phyloP scores from a whole-genome alignment of 2,888 invertebrate species.

The Tholera decimalis region DNA sequence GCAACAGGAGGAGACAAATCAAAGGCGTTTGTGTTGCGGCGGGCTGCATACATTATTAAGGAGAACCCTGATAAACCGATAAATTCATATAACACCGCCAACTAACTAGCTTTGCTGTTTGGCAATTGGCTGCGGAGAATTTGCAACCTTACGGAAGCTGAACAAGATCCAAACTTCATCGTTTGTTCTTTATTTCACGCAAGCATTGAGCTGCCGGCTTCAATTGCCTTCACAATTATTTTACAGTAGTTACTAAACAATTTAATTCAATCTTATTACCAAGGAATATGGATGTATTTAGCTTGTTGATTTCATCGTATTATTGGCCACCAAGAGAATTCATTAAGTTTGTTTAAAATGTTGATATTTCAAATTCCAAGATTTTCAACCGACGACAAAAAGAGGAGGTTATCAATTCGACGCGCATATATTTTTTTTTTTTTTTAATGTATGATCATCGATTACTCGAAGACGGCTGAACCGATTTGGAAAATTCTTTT shows the following conservation, averaged over 20 bases:
- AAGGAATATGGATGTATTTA: conserved; percentile 50
- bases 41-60: conserved; percentile 82
- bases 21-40: conserved; percentile 79
- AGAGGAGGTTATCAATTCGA: no score
- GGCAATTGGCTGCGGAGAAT: background rate
- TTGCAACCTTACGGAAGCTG: conserved; percentile 17
- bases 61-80: conserved; percentile 73
- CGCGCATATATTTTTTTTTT: no score
- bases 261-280: conserved; percentile 35
- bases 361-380: no score
- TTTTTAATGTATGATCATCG: no score
- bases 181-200: background rate
- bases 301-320: no score
- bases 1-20: conserved; percentile 73
- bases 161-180: conserved; percentile 29
- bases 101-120: conserved; percentile 21
- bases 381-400: no score
- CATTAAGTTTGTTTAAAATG: no score
- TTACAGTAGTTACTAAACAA: conserved; percentile 45
- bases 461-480: no score
- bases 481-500: no score
- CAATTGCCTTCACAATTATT: conserved; percentile 50
- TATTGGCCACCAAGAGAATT: no score
- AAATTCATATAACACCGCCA: conserved; percentile 66
- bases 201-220: conserved; percentile 46